phyloP scores from a whole-genome alignment of 1,140 invertebrate genomes.

The Contarinia nasturtii region DNA sequence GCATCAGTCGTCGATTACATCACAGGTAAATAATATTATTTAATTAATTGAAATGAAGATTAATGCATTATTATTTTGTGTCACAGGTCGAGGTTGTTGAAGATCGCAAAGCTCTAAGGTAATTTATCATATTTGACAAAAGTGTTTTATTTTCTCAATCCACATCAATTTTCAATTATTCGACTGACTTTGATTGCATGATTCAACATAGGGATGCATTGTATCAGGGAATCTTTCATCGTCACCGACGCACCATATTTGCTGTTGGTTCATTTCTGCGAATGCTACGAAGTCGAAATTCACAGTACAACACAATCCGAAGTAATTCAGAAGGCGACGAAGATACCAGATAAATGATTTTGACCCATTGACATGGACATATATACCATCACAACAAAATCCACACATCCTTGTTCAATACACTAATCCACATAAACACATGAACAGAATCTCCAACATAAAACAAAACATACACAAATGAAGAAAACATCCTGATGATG shows the following conservation, averaged over 20 bases:
- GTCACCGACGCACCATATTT: constrained; percentile 57
- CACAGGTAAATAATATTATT: too few relatives aligned
- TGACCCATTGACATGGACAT: too few relatives aligned
- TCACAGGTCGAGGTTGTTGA: constrained; percentile 17
- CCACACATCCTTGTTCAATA: too few relatives aligned
- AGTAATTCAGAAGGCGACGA: constrained; percentile 24
- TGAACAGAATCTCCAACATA: too few relatives aligned
- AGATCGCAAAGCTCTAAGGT: constrained; percentile 14
- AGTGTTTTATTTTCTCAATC: neutral
- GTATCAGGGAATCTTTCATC: constrained; percentile 62
- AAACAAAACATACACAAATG: too few relatives aligned
- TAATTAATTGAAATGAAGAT: too few relatives aligned
- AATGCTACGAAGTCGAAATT: constrained; percentile 59
- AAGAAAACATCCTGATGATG: too few relatives aligned
- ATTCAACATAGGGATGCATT: constrained; percentile 36
- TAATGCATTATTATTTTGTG: too few relatives aligned
- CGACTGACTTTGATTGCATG: neutral
- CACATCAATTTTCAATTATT: neutral
- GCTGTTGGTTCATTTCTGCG: constrained; percentile 58
- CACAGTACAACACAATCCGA: constrained; percentile 58
- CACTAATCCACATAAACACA: too few relatives aligned
- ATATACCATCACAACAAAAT: too few relatives aligned
- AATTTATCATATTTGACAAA: neutral
- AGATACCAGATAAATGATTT: constrained; percentile 20
- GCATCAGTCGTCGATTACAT: constrained; percentile 23